Base-by-base conservation (phyloP, 2,797 vertebrate genomes). In the Tarsius wallacei region DNA sequence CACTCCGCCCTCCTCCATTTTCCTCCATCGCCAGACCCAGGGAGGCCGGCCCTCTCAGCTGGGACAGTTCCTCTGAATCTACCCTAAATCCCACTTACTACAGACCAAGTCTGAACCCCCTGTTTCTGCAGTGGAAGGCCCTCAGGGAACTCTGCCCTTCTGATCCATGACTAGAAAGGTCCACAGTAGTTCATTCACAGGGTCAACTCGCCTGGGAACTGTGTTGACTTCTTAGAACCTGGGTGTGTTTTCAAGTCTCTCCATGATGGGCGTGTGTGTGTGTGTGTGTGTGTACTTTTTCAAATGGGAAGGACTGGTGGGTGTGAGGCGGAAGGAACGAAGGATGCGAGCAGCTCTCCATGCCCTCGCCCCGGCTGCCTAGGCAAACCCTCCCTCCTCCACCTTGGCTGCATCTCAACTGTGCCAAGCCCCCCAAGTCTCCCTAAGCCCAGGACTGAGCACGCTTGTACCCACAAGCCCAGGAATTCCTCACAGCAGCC, bases 281-380 rank as follows among this genome's bases (percentile, higher is more conserved):
- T 66, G 0, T 33, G 77, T 21, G n/a, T 17, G 26, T 22, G 78
- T 66, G 51, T 51, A 10, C 1, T 49, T 31, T 70, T 64, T 77
- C 57, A 66, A 73, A 14, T 21, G 31, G 57, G 31, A 31, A 70
- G 42, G n/a, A 28, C 4, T 8, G 13, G 8, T 0, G 4, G 68
- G 49, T 2, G 9, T 53, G 63, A 73, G 68, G 59, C 53, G 10
- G 68, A 53, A 92, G 81, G 81, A 9, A 16, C 0, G 28, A 24
- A 15, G 15, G 33, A 0, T 1, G 16, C 1, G 42, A 2, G 63
- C 0, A 42, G 2, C 31, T 33, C 26, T 4, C 26, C 1, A 1
- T 19, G 10, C 14, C 28, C 4, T 2, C 1, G 33, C 64, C 61
- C 85, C 8, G 61, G 81, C 42, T 0, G 2, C 33, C 80, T 51